Evolutionary conservation across 2,797 vertebrate genomes (phyloP), one percentile per base, ranked within the genome.

Genomic region (Nyctibius grandis): DNA sequence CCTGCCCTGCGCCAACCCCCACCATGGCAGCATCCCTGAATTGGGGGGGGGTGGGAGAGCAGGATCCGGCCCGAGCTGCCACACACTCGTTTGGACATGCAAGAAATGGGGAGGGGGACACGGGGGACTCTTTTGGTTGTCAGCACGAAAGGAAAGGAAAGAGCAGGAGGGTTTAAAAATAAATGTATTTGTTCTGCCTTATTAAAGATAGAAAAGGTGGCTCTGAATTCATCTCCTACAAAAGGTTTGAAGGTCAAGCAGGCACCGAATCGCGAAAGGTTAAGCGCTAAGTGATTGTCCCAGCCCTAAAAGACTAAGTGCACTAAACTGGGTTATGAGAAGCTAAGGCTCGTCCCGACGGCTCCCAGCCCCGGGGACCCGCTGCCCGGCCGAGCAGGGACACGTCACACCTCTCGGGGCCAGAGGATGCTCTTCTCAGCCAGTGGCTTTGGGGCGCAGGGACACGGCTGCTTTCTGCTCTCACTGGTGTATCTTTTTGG

Each of bases 171-270:
- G 92, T 92, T 95, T 97, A 94, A 95, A 97, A 97, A 97, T 57
- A 78, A 92, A 95, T 13, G 3, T 77, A 68, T 96, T 95, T 94
- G 96, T 96, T 97, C 95, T 94, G 95, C 96, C 97, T 97, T 97
- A 96, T 94, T 97, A 96, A 93, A 90, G 64, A 97, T 94, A 96
- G 70, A 93, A 97, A 97, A 97, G 93, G 96, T 95, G 86, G 92
- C 92, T 96, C 76, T 63, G 93, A 83, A 94, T 92, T 93, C 91
- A 69, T 88, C 87, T 95, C 95, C 97, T 79, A 75, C 85, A 81
- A 96, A 93, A 96, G 94, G 93, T 91, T 95, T 94, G 95, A 96
- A 97, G 97, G 95, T 96, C 95, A 95, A 89, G 95, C 87, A 88
- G 94, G 93, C 94, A 93, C 82, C 73, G 50, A 67, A 50, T 64